phyloP scores from a whole-genome alignment of 1,140 invertebrate genomes.

The Pseudomyrmex dendroicus region DNA sequence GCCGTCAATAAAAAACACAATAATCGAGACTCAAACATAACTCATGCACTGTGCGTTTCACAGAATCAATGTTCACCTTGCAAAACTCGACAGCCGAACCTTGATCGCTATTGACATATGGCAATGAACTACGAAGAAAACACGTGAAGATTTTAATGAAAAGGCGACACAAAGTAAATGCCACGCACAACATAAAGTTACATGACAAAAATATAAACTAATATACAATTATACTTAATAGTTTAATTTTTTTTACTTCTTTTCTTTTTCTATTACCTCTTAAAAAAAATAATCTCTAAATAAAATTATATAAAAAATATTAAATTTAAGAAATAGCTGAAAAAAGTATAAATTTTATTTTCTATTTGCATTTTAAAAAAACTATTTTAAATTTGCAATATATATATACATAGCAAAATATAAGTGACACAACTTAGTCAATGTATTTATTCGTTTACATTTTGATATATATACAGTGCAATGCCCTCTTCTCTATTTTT shows the following conservation, averaged over 20 bases:
- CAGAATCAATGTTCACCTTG: background rate
- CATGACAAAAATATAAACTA: background rate
- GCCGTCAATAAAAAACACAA: background rate
- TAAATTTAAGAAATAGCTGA: too few relatives aligned
- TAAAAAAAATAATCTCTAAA: too few relatives aligned
- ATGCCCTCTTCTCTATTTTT: constrained; percentile 31
- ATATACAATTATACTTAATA: too few relatives aligned
- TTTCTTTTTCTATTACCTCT: too few relatives aligned
- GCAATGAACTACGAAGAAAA: constrained; percentile 23
- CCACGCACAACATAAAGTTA: background rate
- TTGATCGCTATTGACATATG: constrained; percentile 6
- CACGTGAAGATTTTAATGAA: constrained; percentile 34
- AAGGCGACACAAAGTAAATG: constrained; percentile 19
- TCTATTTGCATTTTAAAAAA: too few relatives aligned
- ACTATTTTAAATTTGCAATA: too few relatives aligned
- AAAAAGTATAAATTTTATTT: too few relatives aligned
- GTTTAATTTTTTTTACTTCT: too few relatives aligned
- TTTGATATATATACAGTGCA: background rate
- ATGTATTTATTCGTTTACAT: constrained; percentile 38
- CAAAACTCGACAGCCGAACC: background rate
- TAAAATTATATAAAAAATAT: too few relatives aligned
- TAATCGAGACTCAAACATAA: background rate
- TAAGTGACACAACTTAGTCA: background rate
- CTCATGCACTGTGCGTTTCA: background rate
- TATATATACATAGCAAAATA: background rate